Evolutionary conservation across 2,888 invertebrate genomes (phyloP), one percentile per base, ranked within the genome.

Genomic region (Mesochorus sp.): DNA sequence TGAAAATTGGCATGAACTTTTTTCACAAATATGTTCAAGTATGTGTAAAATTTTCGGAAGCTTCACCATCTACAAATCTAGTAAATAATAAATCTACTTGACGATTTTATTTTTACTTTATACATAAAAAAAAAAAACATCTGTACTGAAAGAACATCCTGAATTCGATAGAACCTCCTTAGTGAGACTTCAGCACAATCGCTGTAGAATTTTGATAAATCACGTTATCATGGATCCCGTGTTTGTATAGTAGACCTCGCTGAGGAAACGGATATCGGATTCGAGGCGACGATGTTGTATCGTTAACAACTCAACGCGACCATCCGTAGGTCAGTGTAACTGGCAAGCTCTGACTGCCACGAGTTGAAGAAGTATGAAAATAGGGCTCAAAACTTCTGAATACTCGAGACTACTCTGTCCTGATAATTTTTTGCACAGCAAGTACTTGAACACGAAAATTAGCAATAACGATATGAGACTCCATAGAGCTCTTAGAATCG

Each of bases 311-410:
- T 79, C 78, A n/a, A 79, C 71, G 49, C 51, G 72, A 39, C 80
- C 74, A 10, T 68, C 67, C 73, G 66, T 73, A 10, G 31, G 79
- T 88, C 82, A 91, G 84, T 95, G 96, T 86, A 96, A 92, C 91
- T 98, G 98, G 91, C 98, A 98, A 47, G 98, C 98, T 88, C 98
- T 93, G 67, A 98, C 96, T 82, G 98, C 97, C 83, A 98, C 95
- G 76, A 98, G 92, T 89, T 98, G 97, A 67, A 98, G 92, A 68
- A 98, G 92, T 82, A 98, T 96, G 91, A 98, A 98, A 62, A 98
- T 92, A 14, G 98, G 98, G 49, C 97, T 96, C 92, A 98, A 95
- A 2, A 98, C 96, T 93, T 98, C 98, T 74, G 97, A 97, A 88
- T 95, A 97, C 88, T 97, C 97, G 81, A 97, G 93, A 31, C 94